phyloP scores from a whole-genome alignment of 1,140 invertebrate genomes.

The Sweltsa coloradensis region DNA sequence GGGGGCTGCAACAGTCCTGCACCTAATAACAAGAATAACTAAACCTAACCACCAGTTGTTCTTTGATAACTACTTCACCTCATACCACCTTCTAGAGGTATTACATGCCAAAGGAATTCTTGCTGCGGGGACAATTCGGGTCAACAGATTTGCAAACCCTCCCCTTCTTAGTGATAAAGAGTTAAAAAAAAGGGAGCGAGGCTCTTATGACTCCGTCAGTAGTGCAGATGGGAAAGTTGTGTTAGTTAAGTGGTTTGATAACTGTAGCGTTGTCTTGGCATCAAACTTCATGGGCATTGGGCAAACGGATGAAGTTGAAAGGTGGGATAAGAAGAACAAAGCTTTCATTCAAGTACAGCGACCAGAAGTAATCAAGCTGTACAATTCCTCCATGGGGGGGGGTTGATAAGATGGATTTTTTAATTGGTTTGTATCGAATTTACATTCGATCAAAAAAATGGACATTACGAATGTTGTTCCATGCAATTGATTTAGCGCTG shows the following conservation, averaged over 20 bases:
- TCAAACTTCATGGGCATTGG: slow-evolving; percentile 13
- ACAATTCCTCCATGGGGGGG: slow-evolving; percentile 15
- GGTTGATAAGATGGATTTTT: slow-evolving; percentile 14
- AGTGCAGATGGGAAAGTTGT: slow-evolving; percentile 11
- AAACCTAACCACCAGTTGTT: slow-evolving; percentile 14
- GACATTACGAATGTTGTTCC: background rate
- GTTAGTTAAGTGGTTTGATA: slow-evolving; percentile 15
- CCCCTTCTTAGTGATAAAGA: slow-evolving; percentile 14
- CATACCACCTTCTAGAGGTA: slow-evolving; percentile 7
- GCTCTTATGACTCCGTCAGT: slow-evolving; percentile 10
- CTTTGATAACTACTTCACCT: slow-evolving; percentile 17
- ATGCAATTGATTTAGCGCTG: background rate
- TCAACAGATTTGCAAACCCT: slow-evolving; percentile 12
- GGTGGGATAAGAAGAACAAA: slow-evolving; percentile 13
- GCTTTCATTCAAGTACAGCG: slow-evolving; percentile 7
- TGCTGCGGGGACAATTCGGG: slow-evolving; percentile 12
- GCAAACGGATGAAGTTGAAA: slow-evolving; percentile 11
- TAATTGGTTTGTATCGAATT: slow-evolving; percentile 11
- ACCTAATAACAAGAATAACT: slow-evolving; percentile 5
- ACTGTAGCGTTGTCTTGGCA: slow-evolving; percentile 10
- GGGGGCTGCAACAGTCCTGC: slow-evolving; percentile 13
- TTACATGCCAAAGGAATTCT: slow-evolving; percentile 12
- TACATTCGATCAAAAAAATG: slow-evolving; percentile 10
- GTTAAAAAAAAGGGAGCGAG: slow-evolving; percentile 11
- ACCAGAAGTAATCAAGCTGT: slow-evolving; percentile 14